Percentiles rank a stretch among this genome's conserved stretches.
These are phyloP conservation scores for Heliconius cydno DNA, from an alignment of 2,888 invertebrate genomes.

Conservation along the genomic window DNA sequence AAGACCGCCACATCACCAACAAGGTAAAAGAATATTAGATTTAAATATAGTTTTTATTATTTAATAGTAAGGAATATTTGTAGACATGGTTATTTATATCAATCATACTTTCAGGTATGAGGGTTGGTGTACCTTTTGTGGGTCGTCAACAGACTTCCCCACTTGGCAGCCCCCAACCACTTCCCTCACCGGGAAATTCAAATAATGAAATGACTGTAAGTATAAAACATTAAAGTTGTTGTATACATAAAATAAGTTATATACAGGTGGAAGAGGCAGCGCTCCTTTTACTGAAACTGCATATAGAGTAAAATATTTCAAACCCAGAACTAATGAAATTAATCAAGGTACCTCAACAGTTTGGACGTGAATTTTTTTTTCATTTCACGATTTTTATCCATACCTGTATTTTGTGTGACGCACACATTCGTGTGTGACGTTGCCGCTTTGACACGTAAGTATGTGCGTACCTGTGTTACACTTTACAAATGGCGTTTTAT, in stretches of 20 bases:
- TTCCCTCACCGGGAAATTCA: conserved; percentile 78
- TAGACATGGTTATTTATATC: not conserved
- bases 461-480: no score
- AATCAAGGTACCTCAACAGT: no score
- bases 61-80: not conserved
- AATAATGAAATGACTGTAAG: conserved; percentile 75
- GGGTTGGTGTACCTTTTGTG: conserved; percentile 75
- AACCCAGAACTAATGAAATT: no score
- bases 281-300: no score
- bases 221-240: conserved; percentile 37
- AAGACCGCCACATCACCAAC: conserved; percentile 77
- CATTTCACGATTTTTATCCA: no score
- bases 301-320: no score
- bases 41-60: not conserved
- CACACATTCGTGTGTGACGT: no score
- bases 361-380: no score
- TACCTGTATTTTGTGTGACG: no score
- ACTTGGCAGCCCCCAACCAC: conserved; percentile 78
- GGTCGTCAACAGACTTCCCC: conserved; percentile 78
- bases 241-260: not conserved
- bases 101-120: conserved; percentile 64
- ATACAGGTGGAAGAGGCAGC: no score
- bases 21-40: conserved; percentile 60
- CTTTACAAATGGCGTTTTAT: no score
- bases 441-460: no score